Base-by-base conservation (phyloP, 1,140 invertebrate species). In the Pseudomyrmex pallidus region DNA sequence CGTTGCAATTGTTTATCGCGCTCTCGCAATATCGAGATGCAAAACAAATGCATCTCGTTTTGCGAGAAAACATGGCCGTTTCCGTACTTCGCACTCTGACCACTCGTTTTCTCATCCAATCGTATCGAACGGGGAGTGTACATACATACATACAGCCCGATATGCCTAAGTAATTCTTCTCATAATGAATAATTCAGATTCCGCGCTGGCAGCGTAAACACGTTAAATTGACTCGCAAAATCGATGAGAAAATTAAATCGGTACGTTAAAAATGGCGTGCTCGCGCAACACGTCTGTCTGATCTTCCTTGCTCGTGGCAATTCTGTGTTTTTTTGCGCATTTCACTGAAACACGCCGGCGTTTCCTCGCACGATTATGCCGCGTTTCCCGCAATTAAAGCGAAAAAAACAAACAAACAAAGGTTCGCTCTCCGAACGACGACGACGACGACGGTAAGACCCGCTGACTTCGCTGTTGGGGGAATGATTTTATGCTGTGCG, bases 341-440 rank as follows among this genome's bases (percentile, higher is more conserved):
- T 35, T 35, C 35, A 35, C 5, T 35, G 35, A 7, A 35, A 35
- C 20, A 72, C 50, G 44, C n/a, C 54, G 52, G 76, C 44, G 35
- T 35, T 35, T 35, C 35, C 35, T 35, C 35, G 35, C 35, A 35
- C 35, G 22, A 59, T 54, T 70, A 50, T 54, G 52, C 17, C 13
- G 74, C 35, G 35, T 35, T 80, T 80, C 76, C 66, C 66, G 66
- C 44, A 57, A 80, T 80, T 80, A 80, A 80, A 44, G 66, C 54
- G 44, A 50, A 56, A 68, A 22, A n/a, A 52, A 56, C 20, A 20
- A 48, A 46, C n/a, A 46, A 12, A n/a, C 17, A 17, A 22, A 15
- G 48, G 13, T 15, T n/a, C 54, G 2, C 22, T n/a, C 50, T n/a
- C 22, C 9, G 20, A n/a, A 15, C 50, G 8, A 4, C 20, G 17